phyloP scores from a whole-genome alignment of 2,797 vertebrate genomes.

The Lophius americanus region DNA sequence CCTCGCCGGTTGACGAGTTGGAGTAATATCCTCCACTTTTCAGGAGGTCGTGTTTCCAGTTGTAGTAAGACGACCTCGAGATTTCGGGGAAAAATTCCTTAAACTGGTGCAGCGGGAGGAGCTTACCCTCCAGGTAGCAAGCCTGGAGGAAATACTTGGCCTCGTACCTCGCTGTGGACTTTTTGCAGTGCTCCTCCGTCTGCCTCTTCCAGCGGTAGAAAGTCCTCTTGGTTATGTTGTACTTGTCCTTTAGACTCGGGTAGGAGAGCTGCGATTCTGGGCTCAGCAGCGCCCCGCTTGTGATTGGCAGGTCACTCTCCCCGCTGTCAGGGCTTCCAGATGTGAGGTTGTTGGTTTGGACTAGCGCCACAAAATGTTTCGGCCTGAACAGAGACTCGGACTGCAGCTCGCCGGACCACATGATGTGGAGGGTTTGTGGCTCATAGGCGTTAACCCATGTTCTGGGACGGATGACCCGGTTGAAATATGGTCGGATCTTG shows the following conservation, averaged over 20 bases:
- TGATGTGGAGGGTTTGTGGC: slow-evolving; percentile 88
- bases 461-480: slow-evolving; percentile 90
- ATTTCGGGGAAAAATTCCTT: slow-evolving; percentile 93
- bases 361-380: slow-evolving; percentile 89
- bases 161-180: slow-evolving; percentile 90
- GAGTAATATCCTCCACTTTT: slow-evolving; percentile 75
- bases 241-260: slow-evolving; percentile 86
- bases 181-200: slow-evolving; percentile 90
- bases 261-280: slow-evolving; percentile 85
- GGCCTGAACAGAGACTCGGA: slow-evolving; percentile 86
- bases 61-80: slow-evolving; percentile 93
- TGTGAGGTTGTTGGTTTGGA: slow-evolving; percentile 81
- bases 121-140: slow-evolving; percentile 87
- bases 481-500: slow-evolving; percentile 95
- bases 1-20: slow-evolving; percentile 72
- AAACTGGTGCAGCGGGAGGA: slow-evolving; percentile 90
- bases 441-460: slow-evolving; percentile 69
- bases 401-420: slow-evolving; percentile 93
- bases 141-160: slow-evolving; percentile 94
- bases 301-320: slow-evolving; percentile 65
- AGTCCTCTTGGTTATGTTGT: slow-evolving; percentile 93
- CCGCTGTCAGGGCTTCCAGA: slow-evolving; percentile 65
- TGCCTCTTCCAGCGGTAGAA: slow-evolving; percentile 96
- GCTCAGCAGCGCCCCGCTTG: slow-evolving; percentile 81
- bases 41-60: slow-evolving; percentile 95